A percentile compares a stretch with the other conserved stretches of the same genome.
Conservation (phyloP, 1,140 invertebrate species). For the Tetragnatha versicolor region DNA sequence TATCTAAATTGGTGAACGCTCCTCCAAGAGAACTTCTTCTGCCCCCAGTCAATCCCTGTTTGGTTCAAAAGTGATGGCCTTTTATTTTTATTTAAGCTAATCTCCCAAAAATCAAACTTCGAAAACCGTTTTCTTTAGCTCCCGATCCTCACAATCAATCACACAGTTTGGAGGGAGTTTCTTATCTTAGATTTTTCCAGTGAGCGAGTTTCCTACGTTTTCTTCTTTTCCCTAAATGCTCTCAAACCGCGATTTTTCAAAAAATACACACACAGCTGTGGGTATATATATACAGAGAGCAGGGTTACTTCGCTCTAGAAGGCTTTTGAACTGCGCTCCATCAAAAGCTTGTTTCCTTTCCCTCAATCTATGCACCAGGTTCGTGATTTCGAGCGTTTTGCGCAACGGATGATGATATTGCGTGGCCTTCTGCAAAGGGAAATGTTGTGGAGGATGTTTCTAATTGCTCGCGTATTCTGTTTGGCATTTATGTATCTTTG, state of each 20-base stretch:
- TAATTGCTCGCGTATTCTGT: too few relatives aligned
- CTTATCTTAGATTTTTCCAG: constrained; percentile 20
- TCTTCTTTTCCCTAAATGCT: constrained; percentile 5
- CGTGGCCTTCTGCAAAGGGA: background rate
- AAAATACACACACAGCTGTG: too few relatives aligned
- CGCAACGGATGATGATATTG: background rate
- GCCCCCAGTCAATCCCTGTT: too few relatives aligned
- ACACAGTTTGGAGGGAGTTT: constrained; percentile 22
- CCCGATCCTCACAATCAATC: constrained; percentile 13
- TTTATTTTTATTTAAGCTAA: too few relatives aligned
- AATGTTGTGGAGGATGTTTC: background rate
- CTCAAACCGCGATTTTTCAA: constrained; percentile 1
- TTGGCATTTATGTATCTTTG: too few relatives aligned
- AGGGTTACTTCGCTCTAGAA: background rate
- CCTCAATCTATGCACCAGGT: too few relatives aligned
- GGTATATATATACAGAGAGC: too few relatives aligned
- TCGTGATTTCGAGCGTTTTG: too few relatives aligned
- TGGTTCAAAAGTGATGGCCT: too few relatives aligned
- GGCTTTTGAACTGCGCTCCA: background rate
- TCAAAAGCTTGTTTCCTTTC: background rate
- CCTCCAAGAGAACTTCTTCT: too few relatives aligned
- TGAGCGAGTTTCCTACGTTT: background rate
- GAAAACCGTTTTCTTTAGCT: too few relatives aligned
- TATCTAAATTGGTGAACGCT: too few relatives aligned
- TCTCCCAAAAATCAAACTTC: constrained; percentile 14